Evolutionary conservation across 2,797 vertebrate genomes (phyloP), one percentile per base, ranked within the genome.

Genomic region (Tamandua tetradactyla): DNA sequence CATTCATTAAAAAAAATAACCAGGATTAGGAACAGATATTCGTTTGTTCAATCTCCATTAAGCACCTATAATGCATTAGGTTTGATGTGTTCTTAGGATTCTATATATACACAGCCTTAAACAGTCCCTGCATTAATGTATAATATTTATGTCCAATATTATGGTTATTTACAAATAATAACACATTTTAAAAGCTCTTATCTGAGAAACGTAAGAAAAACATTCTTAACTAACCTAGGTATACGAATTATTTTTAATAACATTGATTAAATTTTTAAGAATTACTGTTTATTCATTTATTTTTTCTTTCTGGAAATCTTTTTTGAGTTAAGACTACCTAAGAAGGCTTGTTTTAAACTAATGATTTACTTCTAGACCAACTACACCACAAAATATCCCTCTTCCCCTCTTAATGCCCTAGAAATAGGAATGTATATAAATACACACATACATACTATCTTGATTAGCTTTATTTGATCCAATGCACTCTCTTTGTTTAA

Each of bases 291-390:
- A 72, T 30, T 76, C 14, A 62, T 82, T 84, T 55, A 30, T 27
- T 59, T 78, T 90, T 83, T 91, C n/a, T 42, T 61, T 66, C 76
- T 72, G 14, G 66, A 62, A 64, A 47, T 61, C 2, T 59, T 30
- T 87, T 91, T 27, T 37, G n/a, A 62, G 13, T 90, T 66, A 89
- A 49, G 68, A 66, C 32, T 55, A 55, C 32, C 14, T 30, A 64
- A 84, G 37, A 49, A n/a, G 49, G 20, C 5, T 84, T 69, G 17
- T 64, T 93, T 86, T 83, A 23, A 69, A 37, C n/a, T 13, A 62
- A 18, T 55, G 25, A 82, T 40, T 64, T 44, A 76, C 80, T 84
- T 72, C 74, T 74, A 84, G n/a, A 47, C 69, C 71, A 93, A 93
- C 85, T 32, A 42, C 27, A 49, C 30, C 84, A 55, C 40, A 89